phyloP scores from a whole-genome alignment of 2,113 vertebrate species.

The Sciurus niger region DNA sequence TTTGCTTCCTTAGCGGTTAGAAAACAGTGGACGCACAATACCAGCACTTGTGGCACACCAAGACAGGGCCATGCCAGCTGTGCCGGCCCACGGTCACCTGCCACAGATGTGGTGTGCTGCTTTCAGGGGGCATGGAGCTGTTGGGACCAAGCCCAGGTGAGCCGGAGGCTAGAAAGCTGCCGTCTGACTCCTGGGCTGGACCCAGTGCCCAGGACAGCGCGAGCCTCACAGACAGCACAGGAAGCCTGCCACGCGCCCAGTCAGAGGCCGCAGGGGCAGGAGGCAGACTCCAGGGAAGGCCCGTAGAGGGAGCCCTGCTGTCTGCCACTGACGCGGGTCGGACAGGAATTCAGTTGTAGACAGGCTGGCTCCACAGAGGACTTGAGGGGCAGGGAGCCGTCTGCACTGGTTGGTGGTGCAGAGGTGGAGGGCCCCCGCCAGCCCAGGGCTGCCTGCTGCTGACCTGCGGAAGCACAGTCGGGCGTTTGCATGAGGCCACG shows the following conservation, averaged over 20 bases:
- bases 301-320: no score
- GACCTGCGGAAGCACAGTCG: neutral
- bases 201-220: neutral
- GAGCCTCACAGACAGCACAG: neutral
- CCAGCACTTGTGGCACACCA: neutral
- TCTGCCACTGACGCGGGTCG: neutral
- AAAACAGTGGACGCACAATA: neutral
- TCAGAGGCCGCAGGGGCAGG: neutral
- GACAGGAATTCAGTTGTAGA: neutral
- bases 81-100: neutral
- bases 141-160: neutral
- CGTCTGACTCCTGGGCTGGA: neutral
- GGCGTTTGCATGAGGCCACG: accelerated
- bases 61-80: neutral
- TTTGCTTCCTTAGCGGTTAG: neutral
- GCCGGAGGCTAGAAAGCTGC: neutral
- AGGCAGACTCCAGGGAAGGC: neutral
- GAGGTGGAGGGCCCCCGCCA: neutral
- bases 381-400: neutral
- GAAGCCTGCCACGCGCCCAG: no score
- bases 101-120: accelerated
- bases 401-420: accelerated
- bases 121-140: neutral
- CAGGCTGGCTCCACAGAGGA: no score
- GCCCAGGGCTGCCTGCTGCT: neutral